These are phyloP conservation scores for Drosophila dives DNA, from an alignment of 2,888 invertebrate species.

Conservation along the genomic window DNA sequence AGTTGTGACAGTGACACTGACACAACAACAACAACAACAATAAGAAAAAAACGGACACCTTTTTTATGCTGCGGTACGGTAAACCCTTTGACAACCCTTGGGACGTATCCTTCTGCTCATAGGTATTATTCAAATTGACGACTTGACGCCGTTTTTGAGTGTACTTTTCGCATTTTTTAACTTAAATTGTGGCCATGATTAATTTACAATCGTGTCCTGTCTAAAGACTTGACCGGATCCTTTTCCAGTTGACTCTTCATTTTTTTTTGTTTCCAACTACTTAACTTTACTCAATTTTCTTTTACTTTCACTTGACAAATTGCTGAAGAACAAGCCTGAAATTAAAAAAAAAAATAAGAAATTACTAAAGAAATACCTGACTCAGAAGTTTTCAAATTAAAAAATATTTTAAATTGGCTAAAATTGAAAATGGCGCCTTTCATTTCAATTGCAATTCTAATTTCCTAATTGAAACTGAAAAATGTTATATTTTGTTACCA, in stretches of 20 bases:
- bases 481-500: constrained; percentile 30
- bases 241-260: constrained; percentile 15
- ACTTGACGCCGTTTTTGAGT: constrained; percentile 63
- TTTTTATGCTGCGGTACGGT: constrained; percentile 9
- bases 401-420: constrained; percentile 15
- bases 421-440: constrained; percentile 27
- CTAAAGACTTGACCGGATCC: constrained; percentile 34
- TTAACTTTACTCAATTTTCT: constrained; percentile 28
- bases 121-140: constrained; percentile 65
- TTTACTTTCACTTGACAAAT: constrained; percentile 60
- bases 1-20: constrained; percentile 73
- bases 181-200: constrained; percentile 74
- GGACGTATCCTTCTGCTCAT: constrained; percentile 24
- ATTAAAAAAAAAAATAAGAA: background rate
- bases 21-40: constrained; percentile 9
- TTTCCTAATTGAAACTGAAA: constrained; percentile 59
- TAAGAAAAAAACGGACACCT: constrained; percentile 16
- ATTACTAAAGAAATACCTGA: background rate
- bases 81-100: constrained; percentile 65
- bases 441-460: constrained; percentile 12
- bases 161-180: constrained; percentile 79
- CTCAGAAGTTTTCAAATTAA: background rate
- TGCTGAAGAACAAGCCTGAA: constrained; percentile 25
- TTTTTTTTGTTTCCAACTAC: constrained; percentile 18
- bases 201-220: constrained; percentile 51